Percentiles rank a stretch among this genome's conserved stretches.
Evolutionary conservation across 2,797 vertebrate species (phyloP).

Genomic region (Discoglossus pictus): DNA sequence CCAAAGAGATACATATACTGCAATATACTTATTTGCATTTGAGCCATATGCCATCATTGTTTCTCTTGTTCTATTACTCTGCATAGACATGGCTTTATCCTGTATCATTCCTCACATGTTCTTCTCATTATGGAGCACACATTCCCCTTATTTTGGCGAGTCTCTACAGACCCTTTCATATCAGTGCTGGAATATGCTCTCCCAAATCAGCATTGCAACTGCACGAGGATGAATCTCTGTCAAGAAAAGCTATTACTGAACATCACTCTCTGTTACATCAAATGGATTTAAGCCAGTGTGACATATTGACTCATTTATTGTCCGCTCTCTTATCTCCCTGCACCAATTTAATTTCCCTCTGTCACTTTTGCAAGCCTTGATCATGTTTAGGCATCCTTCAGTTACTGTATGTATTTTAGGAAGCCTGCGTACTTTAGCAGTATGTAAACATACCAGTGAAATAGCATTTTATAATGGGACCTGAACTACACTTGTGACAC

Average conservation of each 20-base stretch:
- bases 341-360: slow-evolving; percentile 22
- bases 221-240: slow-evolving; percentile 23
- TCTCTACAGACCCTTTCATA: slow-evolving; percentile 1
- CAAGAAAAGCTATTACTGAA: slow-evolving; percentile 28
- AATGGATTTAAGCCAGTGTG: slow-evolving; percentile 41
- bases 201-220: too few species aligned
- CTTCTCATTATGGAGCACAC: too few species aligned
- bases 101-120: too few species aligned
- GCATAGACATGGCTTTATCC: too few species aligned
- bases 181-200: too few species aligned
- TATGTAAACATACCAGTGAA: too few species aligned
- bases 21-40: too few species aligned
- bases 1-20: too few species aligned
- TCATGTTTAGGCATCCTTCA: background rate
- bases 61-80: too few species aligned
- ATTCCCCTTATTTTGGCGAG: too few species aligned
- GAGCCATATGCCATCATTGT: too few species aligned
- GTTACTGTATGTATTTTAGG: background rate
- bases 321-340: slow-evolving; percentile 32
- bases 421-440: too few species aligned
- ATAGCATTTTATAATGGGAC: background rate
- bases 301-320: slow-evolving; percentile 40
- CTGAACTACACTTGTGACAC: background rate
- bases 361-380: slow-evolving; percentile 3
- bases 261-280: slow-evolving; percentile 21